Evolutionary conservation across 1,140 invertebrate genomes (phyloP).

Genomic region (Drosophila rufa): DNA sequence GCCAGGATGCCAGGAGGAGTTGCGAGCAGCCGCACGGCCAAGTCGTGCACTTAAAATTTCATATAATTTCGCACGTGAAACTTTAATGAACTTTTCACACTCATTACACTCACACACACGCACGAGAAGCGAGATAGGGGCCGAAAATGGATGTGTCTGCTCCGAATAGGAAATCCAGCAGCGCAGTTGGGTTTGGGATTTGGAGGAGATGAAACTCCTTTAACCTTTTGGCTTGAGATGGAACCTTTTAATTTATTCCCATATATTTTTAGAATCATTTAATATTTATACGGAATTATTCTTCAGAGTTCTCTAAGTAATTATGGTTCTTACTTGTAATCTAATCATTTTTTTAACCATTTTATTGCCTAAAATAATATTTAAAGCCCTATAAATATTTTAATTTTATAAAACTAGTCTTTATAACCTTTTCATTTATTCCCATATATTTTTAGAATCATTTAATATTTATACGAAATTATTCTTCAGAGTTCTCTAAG

Average conservation of each 20-base stretch:
- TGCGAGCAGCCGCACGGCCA: slow-evolving; percentile 26
- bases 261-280: not conserved
- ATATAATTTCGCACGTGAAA: slow-evolving; percentile 78
- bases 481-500: not conserved
- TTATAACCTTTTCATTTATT: not conserved
- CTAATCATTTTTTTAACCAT: no score
- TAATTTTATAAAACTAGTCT: not conserved
- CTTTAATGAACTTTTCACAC: slow-evolving; percentile 81
- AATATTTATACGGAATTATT: not conserved
- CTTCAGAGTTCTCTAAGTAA: not conserved
- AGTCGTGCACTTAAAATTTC: slow-evolving; percentile 72
- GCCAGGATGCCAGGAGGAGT: slow-evolving; percentile 15
- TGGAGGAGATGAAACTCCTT: no score
- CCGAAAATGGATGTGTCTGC: not conserved
- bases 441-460: not conserved
- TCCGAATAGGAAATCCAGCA: not conserved
- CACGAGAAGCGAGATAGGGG: slow-evolving; percentile 21
- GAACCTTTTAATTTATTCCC: not conserved
- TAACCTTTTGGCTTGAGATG: no score
- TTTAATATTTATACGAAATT: not conserved
- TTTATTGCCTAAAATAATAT: not conserved
- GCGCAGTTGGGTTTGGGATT: not conserved
- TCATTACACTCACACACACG: slow-evolving; percentile 64
- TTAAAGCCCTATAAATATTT: not conserved
- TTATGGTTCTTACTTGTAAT: no score